Conservation (phyloP, 1,140 invertebrate species). For the Halictus rubicundus region DNA sequence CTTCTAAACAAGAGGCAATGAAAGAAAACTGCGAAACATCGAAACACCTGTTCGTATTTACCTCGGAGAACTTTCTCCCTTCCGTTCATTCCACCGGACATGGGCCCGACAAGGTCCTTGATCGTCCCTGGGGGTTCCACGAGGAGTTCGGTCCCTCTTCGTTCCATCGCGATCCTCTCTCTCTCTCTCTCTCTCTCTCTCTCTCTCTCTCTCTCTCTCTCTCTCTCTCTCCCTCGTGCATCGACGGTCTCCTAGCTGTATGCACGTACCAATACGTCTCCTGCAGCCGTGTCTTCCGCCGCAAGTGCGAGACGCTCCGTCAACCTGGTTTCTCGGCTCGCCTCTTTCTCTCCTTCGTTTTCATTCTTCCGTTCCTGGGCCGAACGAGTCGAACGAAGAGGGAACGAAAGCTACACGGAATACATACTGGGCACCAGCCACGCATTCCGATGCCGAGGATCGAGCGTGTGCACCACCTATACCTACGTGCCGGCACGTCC, state of each 20-base stretch:
- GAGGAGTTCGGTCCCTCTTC: conserved; percentile 39
- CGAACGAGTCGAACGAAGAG: conserved; percentile 1
- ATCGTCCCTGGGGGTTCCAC: conserved; percentile 54
- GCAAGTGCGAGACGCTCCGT: conserved; percentile 17
- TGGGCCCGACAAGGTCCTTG: conserved; percentile 36
- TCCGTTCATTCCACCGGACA: conserved; percentile 5
- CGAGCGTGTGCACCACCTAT: conserved; percentile 3
- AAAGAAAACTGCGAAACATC: too few species aligned
- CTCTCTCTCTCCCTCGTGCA: conserved; percentile 22
- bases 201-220: conserved; percentile 28
- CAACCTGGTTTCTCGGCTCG: conserved; percentile 21
- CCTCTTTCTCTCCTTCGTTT: neutral
- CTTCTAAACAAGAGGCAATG: too few species aligned
- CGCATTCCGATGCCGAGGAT: conserved; percentile 33
- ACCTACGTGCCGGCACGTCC: neutral
- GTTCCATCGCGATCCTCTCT: conserved; percentile 17
- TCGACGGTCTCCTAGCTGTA: conserved; percentile 25
- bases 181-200: conserved; percentile 15
- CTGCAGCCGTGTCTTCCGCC: conserved; percentile 5
- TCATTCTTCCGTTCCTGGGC: conserved; percentile 15
- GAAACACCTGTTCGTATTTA: conserved; percentile 14
- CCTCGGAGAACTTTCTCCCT: neutral
- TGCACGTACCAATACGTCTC: conserved; percentile 29
- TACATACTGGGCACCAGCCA: conserved; percentile 39
- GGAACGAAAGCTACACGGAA: conserved; percentile 13